A percentile compares a stretch with the other conserved stretches of the same genome.
Evolutionary conservation across 2,888 invertebrate genomes (phyloP).

Genomic region (Colostygia pectinataria): DNA sequence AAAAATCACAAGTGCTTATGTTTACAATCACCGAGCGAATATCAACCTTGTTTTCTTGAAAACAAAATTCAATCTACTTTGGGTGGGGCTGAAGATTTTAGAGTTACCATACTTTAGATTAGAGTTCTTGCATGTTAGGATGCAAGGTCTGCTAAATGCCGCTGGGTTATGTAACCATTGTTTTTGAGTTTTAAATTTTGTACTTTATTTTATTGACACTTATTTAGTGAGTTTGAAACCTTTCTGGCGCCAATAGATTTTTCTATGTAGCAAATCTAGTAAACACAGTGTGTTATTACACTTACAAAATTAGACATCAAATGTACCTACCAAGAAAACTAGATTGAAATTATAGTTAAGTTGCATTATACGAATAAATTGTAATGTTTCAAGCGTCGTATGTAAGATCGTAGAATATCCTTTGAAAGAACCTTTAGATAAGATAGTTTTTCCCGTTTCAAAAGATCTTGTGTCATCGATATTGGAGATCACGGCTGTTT

Average conservation of each 20-base stretch:
- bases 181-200: too few species aligned
- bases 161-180: background rate
- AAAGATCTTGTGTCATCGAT: conserved; percentile 12
- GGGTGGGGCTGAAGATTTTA: background rate
- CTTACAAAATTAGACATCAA: too few species aligned
- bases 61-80: background rate
- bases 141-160: background rate
- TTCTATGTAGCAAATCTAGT: background rate
- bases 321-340: too few species aligned
- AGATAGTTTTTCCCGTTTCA: conserved; percentile 1
- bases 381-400: background rate
- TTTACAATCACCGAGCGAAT: background rate
- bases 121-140: conserved; percentile 4
- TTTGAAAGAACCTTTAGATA: too few species aligned
- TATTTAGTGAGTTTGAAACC: background rate
- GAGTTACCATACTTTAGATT: conserved; percentile 5
- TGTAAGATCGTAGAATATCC: conserved; percentile 1
- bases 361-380: too few species aligned
- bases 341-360: too few species aligned
- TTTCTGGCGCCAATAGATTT: background rate
- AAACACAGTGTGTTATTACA: too few species aligned
- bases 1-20: conserved; percentile 33
- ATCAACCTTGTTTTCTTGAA: background rate
- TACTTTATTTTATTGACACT: too few species aligned
- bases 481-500: conserved; percentile 15